A percentile compares a stretch with the other conserved stretches of the same genome.
phyloP scores from a whole-genome alignment of 2,888 invertebrate genomes.

The Acleris cristana region DNA sequence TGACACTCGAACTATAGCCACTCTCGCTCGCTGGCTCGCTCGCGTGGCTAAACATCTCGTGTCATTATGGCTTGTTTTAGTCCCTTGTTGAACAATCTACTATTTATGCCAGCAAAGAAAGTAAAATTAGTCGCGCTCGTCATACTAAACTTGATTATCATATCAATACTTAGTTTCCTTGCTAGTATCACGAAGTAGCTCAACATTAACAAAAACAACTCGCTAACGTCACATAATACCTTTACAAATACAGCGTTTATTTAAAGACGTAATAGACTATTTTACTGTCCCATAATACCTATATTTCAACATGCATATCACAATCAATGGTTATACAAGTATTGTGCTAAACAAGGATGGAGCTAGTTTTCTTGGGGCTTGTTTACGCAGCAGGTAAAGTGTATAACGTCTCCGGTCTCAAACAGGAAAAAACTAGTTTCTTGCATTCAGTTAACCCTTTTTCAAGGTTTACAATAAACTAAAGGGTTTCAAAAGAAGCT shows the following conservation, averaged over 20 bases:
- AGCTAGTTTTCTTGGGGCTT: neutral
- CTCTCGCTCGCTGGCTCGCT: too few species aligned
- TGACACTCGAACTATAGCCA: too few species aligned
- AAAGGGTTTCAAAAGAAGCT: too few species aligned
- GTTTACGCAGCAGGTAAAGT: neutral
- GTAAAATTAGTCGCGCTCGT: too few species aligned
- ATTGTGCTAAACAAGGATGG: slow-evolving; percentile 5
- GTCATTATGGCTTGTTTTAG: too few species aligned
- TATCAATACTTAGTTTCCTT: neutral
- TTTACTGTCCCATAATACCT: slow-evolving; percentile 4
- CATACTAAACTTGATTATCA: neutral
- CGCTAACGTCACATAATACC: neutral
- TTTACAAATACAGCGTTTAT: neutral
- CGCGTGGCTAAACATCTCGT: too few species aligned
- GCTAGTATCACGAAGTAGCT: neutral
- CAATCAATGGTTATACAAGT: slow-evolving; percentile 9
- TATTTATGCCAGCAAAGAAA: too few species aligned
- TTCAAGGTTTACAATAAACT: too few species aligned
- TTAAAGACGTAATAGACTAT: neutral
- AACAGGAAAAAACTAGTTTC: too few species aligned
- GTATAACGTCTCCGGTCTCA: too few species aligned
- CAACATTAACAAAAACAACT: neutral
- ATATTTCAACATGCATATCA: slow-evolving; percentile 10
- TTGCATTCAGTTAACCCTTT: too few species aligned
- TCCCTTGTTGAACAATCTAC: too few species aligned